These are phyloP conservation scores for Himalopsyche kuldschensis DNA, from an alignment of 2,888 invertebrate genomes.

Conservation along the genomic window DNA sequence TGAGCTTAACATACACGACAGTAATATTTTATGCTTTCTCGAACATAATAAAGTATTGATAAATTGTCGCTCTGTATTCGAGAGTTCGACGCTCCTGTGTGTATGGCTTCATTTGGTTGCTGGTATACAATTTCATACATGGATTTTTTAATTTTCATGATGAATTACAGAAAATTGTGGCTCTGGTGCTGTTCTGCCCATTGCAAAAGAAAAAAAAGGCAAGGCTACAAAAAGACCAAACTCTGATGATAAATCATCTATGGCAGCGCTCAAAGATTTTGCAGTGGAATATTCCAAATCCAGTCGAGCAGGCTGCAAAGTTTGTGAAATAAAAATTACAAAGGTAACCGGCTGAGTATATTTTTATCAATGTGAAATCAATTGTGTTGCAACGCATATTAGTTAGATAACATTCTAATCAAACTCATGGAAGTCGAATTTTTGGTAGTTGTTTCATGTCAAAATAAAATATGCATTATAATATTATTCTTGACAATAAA, in stretches of 20 bases:
- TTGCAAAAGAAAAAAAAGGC: constrained; percentile 59
- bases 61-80: too few relatives aligned
- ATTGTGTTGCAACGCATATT: too few relatives aligned
- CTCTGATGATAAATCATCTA: constrained; percentile 45
- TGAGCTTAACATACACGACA: too few relatives aligned
- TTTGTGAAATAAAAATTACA: constrained; percentile 82
- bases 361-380: too few relatives aligned
- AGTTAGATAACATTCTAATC: too few relatives aligned
- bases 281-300: constrained; percentile 85
- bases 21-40: too few relatives aligned
- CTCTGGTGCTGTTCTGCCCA: constrained; percentile 51
- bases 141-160: constrained; percentile 1
- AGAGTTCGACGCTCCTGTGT: not conserved
- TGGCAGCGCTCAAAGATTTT: constrained; percentile 66
- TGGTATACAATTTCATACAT: not conserved
- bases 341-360: constrained; percentile 59
- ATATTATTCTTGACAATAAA: too few relatives aligned
- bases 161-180: not conserved
- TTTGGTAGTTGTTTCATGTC: too few relatives aligned
- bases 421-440: too few relatives aligned
- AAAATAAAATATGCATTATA: too few relatives aligned
- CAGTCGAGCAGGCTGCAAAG: constrained; percentile 75
- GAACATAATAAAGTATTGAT: too few relatives aligned
- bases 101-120: too few relatives aligned
- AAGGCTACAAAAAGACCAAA: constrained; percentile 49